These are phyloP conservation scores for Tokudaia tokunoshimensis DNA, from an alignment of 2,797 vertebrate species.

Conservation along the genomic window DNA sequence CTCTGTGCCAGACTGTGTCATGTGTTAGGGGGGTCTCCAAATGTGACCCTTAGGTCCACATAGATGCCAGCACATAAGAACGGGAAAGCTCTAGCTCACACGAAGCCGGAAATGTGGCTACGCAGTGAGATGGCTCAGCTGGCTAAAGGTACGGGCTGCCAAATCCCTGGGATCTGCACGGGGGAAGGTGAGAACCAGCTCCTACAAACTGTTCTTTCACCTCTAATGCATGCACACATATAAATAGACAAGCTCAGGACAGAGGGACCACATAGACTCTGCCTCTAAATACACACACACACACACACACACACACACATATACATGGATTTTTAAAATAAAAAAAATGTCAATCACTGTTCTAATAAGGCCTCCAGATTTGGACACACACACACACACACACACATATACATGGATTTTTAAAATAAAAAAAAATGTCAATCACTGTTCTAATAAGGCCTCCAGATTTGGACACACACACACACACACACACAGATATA, in stretches of 20 bases:
- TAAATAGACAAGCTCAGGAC: background rate
- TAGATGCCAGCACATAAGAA: background rate
- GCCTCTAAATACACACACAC: too few species aligned
- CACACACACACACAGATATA: too few species aligned
- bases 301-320: too few species aligned
- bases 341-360: too few species aligned
- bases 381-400: too few species aligned
- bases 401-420: too few species aligned
- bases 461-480: too few species aligned
- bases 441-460: too few species aligned
- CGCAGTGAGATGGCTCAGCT: background rate
- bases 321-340: too few species aligned
- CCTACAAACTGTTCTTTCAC: background rate
- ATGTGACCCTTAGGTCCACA: background rate
- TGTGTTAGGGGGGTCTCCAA: background rate
- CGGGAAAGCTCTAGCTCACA: background rate
- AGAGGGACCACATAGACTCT: background rate
- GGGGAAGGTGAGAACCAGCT: background rate
- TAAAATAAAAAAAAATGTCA: too few species aligned
- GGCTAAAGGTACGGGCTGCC: background rate
- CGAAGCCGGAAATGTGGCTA: background rate
- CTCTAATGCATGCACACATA: background rate
- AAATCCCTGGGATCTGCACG: background rate
- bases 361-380: too few species aligned
- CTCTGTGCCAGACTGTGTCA: background rate